These are phyloP conservation scores for Toxonevra muliebris DNA, from an alignment of 2,888 invertebrate species.

Conservation along the genomic window DNA sequence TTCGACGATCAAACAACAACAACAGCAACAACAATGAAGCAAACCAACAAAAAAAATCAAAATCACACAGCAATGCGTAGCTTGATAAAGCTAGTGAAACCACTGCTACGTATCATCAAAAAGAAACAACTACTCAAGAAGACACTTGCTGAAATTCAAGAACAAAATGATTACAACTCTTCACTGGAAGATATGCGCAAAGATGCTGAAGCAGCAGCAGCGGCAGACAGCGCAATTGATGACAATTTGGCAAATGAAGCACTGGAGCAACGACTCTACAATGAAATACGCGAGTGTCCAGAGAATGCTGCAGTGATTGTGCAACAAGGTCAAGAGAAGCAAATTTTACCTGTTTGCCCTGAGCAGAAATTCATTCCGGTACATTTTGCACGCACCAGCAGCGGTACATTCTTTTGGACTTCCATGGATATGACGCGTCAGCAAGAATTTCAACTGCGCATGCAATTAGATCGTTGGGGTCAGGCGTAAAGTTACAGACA, in stretches of 20 bases:
- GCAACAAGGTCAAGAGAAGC: constrained; percentile 66
- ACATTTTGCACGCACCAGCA: constrained; percentile 81
- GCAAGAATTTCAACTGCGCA: constrained; percentile 49
- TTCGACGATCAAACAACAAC: constrained; percentile 50
- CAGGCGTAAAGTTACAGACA: constrained; percentile 50
- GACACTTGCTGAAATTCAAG: constrained; percentile 58
- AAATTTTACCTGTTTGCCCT: constrained; percentile 53
- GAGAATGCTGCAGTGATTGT: constrained; percentile 75
- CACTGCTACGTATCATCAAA: constrained; percentile 57
- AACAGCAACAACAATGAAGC: constrained; percentile 35
- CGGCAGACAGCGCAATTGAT: constrained; percentile 47
- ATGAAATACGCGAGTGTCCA: constrained; percentile 74
- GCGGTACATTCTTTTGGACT: constrained; percentile 87
- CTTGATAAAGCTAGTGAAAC: constrained; percentile 60
- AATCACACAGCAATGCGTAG: constrained; percentile 58
- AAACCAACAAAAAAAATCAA: constrained; percentile 50
- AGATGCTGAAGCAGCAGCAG: constrained; percentile 48
- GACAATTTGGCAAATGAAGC: constrained; percentile 75
- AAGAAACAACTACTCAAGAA: constrained; percentile 60
- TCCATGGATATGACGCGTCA: constrained; percentile 61
- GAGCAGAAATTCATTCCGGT: constrained; percentile 69
- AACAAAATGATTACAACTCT: constrained; percentile 58
- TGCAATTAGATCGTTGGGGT: constrained; percentile 58
- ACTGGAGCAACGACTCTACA: constrained; percentile 78
- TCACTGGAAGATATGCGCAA: constrained; percentile 62